These are phyloP conservation scores for Apocheima hispidaria DNA, from an alignment of 2,888 invertebrate species.

Conservation along the genomic window DNA sequence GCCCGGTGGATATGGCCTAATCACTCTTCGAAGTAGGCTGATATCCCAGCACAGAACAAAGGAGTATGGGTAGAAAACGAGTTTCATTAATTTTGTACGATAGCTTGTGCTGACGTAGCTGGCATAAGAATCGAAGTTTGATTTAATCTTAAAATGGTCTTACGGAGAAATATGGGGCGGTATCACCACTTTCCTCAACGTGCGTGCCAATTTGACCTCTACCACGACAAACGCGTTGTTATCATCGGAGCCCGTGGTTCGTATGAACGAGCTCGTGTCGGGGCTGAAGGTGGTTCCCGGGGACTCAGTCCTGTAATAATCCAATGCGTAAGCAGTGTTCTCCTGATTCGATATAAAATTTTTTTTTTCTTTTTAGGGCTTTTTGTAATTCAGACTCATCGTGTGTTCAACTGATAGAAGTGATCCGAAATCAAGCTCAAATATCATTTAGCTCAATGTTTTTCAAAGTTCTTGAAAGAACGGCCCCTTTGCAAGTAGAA, in stretches of 20 bases:
- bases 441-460: too few relatives aligned
- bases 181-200: conserved; percentile 58
- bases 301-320: conserved; percentile 14
- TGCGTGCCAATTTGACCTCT: conserved; percentile 63
- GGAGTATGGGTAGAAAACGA: too few relatives aligned
- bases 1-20: too few relatives aligned
- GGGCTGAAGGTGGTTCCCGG: conserved; percentile 37
- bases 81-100: too few relatives aligned
- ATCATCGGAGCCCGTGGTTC: conserved; percentile 65
- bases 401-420: neutral
- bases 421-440: too few relatives aligned
- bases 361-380: neutral
- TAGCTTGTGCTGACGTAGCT: too few relatives aligned
- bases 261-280: conserved; percentile 36
- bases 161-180: conserved; percentile 64
- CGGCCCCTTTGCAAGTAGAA: too few relatives aligned
- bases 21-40: too few relatives aligned
- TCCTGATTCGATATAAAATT: neutral
- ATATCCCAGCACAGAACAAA: too few relatives aligned
- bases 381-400: too few relatives aligned
- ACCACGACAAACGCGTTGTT: conserved; percentile 68
- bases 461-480: too few relatives aligned
- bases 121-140: too few relatives aligned
- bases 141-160: conserved; percentile 30
- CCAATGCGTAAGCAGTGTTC: neutral